Percentiles rank a stretch among this genome's conserved stretches.
These are phyloP conservation scores for Selenia dentaria DNA, from an alignment of 2,888 invertebrate genomes.

Conservation along the genomic window DNA sequence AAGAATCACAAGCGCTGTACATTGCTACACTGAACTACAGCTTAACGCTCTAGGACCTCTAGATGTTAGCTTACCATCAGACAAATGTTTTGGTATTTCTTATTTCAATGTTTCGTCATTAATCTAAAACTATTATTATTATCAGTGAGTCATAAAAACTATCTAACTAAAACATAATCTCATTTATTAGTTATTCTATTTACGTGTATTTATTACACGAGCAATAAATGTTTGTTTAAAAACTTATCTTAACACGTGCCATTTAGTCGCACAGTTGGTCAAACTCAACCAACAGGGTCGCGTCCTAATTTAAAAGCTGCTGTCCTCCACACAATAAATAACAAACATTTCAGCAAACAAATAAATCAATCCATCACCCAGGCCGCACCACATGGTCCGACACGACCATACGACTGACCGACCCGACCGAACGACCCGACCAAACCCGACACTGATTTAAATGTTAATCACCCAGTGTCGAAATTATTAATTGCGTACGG, in stretches of 20 bases:
- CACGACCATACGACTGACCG: conserved; percentile 29
- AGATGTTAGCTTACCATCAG: no score
- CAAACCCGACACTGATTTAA: conserved; percentile 68
- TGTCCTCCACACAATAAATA: conserved; percentile 21
- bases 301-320: conserved; percentile 11
- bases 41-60: no score
- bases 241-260: neutral
- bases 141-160: no score
- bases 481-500: conserved; percentile 80
- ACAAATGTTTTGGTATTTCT: no score
- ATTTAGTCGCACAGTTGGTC: neutral
- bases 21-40: no score
- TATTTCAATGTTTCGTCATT: no score
- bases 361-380: conserved; percentile 34
- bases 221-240: no score
- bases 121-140: no score
- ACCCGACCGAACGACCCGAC: conserved; percentile 40
- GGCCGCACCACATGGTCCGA: conserved; percentile 26
- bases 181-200: no score
- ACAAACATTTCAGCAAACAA: conserved; percentile 34
- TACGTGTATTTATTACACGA: no score
- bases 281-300: neutral
- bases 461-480: conserved; percentile 79
- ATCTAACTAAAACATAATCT: no score
- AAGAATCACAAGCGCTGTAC: no score